Evolutionary conservation across 2,888 invertebrate genomes (phyloP).

Genomic region (Xylota sylvarum): DNA sequence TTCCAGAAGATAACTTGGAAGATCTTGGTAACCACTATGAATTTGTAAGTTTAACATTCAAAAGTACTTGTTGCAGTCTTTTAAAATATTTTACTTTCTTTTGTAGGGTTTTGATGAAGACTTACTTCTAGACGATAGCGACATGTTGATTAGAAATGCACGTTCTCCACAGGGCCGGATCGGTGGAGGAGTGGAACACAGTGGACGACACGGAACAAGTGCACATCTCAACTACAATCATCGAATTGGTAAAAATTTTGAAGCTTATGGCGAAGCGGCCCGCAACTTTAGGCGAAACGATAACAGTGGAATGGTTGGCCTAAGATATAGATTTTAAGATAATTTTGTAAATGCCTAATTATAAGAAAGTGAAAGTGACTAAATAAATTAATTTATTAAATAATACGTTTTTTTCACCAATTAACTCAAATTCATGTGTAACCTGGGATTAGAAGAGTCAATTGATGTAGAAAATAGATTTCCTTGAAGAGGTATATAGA

Average conservation of each 20-base stretch:
- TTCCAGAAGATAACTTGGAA: conserved; percentile 21
- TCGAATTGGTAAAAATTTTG: conserved; percentile 39
- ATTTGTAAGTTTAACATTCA: conserved; percentile 13
- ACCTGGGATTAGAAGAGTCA: too few species aligned
- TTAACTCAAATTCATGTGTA: too few species aligned
- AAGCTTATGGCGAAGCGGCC: conserved; percentile 25
- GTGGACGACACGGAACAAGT: conserved; percentile 12
- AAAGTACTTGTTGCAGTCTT: background rate
- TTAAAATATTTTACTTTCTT: background rate
- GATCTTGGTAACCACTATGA: background rate
- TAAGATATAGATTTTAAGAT: conserved; percentile 45
- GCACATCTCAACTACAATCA: conserved; percentile 48
- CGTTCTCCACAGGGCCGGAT: conserved; percentile 36
- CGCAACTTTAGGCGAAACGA: conserved; percentile 52
- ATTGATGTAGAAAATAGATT: too few species aligned
- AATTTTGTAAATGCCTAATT: background rate
- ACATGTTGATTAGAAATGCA: background rate
- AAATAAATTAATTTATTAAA: conserved; percentile 10
- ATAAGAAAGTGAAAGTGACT: too few species aligned
- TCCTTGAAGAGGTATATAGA: too few species aligned
- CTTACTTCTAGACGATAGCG: background rate
- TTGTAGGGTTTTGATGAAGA: background rate
- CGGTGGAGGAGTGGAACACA: conserved; percentile 25
- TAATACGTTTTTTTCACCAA: background rate
- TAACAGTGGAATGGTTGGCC: conserved; percentile 50